A percentile compares a stretch with the other conserved stretches of the same genome.
Conservation (phyloP, 1,140 invertebrate species). For the Trichogramma pretiosum region DNA sequence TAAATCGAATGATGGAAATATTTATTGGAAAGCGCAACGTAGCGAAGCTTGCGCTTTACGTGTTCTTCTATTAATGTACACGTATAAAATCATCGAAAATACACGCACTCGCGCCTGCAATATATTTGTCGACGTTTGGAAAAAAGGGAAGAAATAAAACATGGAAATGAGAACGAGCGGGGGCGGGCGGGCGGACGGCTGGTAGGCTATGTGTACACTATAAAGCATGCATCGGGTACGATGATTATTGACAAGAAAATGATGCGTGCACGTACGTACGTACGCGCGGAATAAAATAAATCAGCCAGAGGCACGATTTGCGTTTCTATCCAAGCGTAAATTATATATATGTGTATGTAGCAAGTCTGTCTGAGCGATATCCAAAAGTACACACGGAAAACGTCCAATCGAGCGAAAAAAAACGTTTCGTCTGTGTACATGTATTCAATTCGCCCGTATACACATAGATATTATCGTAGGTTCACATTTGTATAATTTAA, state of each 20-base stretch:
- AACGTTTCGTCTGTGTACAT: background rate
- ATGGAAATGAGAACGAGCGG: background rate
- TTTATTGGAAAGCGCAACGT: slow-evolving; percentile 10
- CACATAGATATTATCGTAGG: too few species aligned
- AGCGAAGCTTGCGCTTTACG: too few species aligned
- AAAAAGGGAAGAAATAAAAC: background rate
- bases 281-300: slow-evolving; percentile 14
- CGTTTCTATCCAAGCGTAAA: slow-evolving; percentile 2
- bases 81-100: background rate
- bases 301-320: slow-evolving; percentile 6
- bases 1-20: too few species aligned
- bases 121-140: background rate
- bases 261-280: too few species aligned
- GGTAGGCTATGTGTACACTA: too few species aligned
- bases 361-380: background rate
- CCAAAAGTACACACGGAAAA: too few species aligned
- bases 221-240: too few species aligned
- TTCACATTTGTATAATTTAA: too few species aligned
- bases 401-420: slow-evolving; percentile 11
- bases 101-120: background rate
- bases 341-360: slow-evolving; percentile 3
- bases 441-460: too few species aligned
- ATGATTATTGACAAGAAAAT: slow-evolving; percentile 15
- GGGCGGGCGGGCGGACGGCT: too few species aligned
- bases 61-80: background rate